These are phyloP conservation scores for Amblyopsis hoosieri DNA, from an alignment of 2,797 vertebrate species.

Conservation along the genomic window DNA sequence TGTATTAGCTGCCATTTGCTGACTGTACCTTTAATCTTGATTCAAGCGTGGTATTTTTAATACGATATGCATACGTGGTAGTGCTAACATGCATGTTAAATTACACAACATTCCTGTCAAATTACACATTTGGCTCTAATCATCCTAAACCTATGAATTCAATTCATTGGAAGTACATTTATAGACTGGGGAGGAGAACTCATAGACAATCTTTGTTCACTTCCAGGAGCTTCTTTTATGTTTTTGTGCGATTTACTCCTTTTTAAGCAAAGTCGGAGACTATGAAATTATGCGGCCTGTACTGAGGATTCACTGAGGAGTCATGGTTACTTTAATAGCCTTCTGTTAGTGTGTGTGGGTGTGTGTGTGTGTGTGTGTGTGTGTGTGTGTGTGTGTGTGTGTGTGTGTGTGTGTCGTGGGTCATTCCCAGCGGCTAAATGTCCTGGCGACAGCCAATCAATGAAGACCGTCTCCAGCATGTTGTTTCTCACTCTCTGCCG, in stretches of 20 bases:
- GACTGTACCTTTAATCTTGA: too few relatives aligned
- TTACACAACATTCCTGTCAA: background rate
- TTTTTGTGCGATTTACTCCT: background rate
- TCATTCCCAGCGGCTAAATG: slow-evolving; percentile 22
- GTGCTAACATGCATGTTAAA: too few relatives aligned
- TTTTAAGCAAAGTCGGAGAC: background rate
- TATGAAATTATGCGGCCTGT: slow-evolving; percentile 11
- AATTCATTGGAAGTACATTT: background rate
- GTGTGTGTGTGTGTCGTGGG: slow-evolving; percentile 10
- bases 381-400: slow-evolving; percentile 3
- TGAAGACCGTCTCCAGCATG: background rate
- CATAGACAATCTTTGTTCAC: slow-evolving; percentile 17
- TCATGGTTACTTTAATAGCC: slow-evolving; percentile 10
- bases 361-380: slow-evolving; percentile 6
- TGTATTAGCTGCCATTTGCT: too few relatives aligned
- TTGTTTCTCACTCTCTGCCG: slow-evolving; percentile 2
- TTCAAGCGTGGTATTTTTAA: too few relatives aligned
- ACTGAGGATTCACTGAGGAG: slow-evolving; percentile 5
- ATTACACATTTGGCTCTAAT: background rate
- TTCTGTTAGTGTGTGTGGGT: background rate
- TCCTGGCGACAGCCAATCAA: slow-evolving; percentile 9
- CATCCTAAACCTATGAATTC: background rate
- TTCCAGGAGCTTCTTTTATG: slow-evolving; percentile 7
- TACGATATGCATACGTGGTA: too few relatives aligned
- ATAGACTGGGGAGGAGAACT: slow-evolving; percentile 1